Evolutionary conservation across 2,888 invertebrate species (phyloP).

Genomic region (Malacosoma neustria): DNA sequence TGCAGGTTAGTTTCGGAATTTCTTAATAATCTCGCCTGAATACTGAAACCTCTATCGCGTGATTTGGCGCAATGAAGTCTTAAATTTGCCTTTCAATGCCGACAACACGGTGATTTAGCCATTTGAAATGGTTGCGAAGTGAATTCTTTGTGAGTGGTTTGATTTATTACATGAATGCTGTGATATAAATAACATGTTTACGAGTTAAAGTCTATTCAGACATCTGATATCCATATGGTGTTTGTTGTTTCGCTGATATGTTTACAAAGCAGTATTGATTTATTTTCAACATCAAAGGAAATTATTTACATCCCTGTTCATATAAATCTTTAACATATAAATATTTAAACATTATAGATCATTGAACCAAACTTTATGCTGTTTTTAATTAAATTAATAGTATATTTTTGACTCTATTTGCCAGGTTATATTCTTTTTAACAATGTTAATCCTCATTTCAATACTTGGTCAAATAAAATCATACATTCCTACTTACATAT

Average conservation of each 20-base stretch:
- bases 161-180: not conserved
- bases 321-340: too few relatives aligned
- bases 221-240: not conserved
- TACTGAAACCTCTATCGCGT: too few relatives aligned
- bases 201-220: not conserved
- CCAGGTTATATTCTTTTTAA: too few relatives aligned
- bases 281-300: not conserved
- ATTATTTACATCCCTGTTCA: not conserved
- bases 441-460: too few relatives aligned
- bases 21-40: constrained; percentile 12
- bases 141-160: constrained; percentile 15
- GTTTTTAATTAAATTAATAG: too few relatives aligned
- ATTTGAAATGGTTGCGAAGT: constrained; percentile 23
- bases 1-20: constrained; percentile 78
- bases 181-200: not conserved
- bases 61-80: constrained; percentile 18
- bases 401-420: too few relatives aligned
- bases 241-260: not conserved
- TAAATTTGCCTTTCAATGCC: constrained; percentile 16
- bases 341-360: too few relatives aligned
- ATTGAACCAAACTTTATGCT: too few relatives aligned
- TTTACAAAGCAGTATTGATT: not conserved
- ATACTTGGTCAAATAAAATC: too few relatives aligned
- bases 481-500: too few relatives aligned
- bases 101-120: constrained; percentile 30